Evolutionary conservation across 2,113 vertebrate species (phyloP).

Genomic region (Pelodiscus sinensis): DNA sequence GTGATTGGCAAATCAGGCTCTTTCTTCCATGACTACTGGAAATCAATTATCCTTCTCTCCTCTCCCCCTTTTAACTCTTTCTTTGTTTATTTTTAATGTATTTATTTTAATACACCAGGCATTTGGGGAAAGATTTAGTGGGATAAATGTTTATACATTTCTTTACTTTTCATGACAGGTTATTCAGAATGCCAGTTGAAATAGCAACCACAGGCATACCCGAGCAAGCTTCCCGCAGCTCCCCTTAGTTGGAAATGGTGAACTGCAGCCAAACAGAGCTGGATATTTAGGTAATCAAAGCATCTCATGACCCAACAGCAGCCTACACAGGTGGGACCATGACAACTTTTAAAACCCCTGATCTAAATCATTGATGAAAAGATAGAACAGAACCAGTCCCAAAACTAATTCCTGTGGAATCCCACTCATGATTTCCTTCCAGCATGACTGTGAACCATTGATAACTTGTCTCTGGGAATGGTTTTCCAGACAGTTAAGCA

Average conservation of each 20-base stretch:
- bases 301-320: no score
- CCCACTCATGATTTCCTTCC: no score
- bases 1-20: not conserved
- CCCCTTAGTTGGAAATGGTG: not conserved
- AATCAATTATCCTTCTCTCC: not conserved
- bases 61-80: not conserved
- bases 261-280: not conserved
- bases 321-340: no score
- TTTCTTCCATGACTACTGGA: not conserved
- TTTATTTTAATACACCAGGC: not conserved
- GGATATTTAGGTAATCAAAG: no score
- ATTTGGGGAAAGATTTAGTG: not conserved
- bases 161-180: not conserved
- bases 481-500: no score
- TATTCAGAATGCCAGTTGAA: not conserved
- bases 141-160: not conserved
- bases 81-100: not conserved
- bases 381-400: no score
- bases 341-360: no score
- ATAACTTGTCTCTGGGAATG: no score
- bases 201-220: not conserved
- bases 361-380: no score
- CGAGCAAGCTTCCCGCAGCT: not conserved
- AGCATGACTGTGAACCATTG: no score
- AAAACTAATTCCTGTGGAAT: no score